Evolutionary conservation across 2,797 vertebrate genomes (phyloP), one percentile per base, ranked within the genome.

Genomic region (Tadarida brasiliensis): DNA sequence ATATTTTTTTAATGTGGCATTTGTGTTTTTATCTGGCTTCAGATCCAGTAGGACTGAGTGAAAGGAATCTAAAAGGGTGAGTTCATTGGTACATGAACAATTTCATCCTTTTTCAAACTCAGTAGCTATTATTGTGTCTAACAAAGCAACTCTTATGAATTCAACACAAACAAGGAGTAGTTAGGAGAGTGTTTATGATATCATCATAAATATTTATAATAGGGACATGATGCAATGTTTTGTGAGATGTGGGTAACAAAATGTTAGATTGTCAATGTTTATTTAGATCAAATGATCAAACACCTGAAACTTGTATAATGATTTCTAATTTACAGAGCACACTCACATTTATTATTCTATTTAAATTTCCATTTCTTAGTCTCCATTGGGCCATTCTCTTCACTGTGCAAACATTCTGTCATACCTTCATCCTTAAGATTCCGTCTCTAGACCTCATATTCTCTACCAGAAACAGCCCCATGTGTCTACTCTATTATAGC

Each of bases 91-190:
- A 94, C 77, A 65, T 44, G 77, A 94, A 97, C 94, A 91, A 51
- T 94, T 61, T 1, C 97, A 92, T 97, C 93, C 88, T 90, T 93
- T 97, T 95, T 74, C 95, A 97, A 59, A 57, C 89, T 94, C 97
- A 91, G 33, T 47, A n/a, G 80, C 39, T 67, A 57, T 90, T 97
- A 95, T 77, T 88, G 93, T 97, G 51, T 51, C 95, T 65, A 26
- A 86, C 96, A 39, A 49, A 76, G 86, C 61, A n/a, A 70, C 88
- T 80, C 30, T 70, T 68, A 91, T 61, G 61, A n/a, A 39, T 1
- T 7, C 84, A 67, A 68, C 30, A 77, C 5, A 80, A 95, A 54
- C 33, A 10, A 96, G 90, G 44, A 22, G 4, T 82, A 77, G 71
- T 95, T 56, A 95, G 30, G 4, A 20, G 68, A 14, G 19, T 91